phyloP scores from a whole-genome alignment of 2,888 invertebrate genomes.

The Endomychus coccineus region DNA sequence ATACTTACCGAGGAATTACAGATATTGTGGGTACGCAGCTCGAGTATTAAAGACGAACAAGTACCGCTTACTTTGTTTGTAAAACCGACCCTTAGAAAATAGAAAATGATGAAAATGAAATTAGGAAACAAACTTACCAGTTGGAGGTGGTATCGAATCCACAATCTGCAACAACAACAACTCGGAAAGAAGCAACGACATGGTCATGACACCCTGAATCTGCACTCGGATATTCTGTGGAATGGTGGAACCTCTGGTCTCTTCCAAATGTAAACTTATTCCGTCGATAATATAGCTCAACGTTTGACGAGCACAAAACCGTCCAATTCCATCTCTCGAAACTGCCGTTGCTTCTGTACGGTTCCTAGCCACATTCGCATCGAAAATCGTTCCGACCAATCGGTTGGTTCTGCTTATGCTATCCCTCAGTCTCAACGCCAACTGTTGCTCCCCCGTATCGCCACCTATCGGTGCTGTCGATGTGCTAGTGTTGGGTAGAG shows the following conservation, averaged over 20 bases:
- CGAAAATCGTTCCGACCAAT: slow-evolving; percentile 25
- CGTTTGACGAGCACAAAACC: slow-evolving; percentile 40
- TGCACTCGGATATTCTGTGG: slow-evolving; percentile 26
- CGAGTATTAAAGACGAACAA: too few relatives aligned
- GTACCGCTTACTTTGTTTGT: too few relatives aligned
- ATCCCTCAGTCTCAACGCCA: slow-evolving; percentile 34
- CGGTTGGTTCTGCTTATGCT: slow-evolving; percentile 36
- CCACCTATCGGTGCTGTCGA: slow-evolving; percentile 10
- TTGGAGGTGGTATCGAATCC: slow-evolving; percentile 41
- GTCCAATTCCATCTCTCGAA: slow-evolving; percentile 35
- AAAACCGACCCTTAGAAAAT: too few relatives aligned
- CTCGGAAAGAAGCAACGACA: slow-evolving; percentile 46
- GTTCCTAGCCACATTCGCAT: slow-evolving; percentile 12
- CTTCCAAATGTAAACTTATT: slow-evolving; percentile 45
- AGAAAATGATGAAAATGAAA: too few relatives aligned
- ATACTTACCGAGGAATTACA: too few relatives aligned
- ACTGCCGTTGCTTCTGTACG: slow-evolving; percentile 27
- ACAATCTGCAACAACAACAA: slow-evolving; percentile 45
- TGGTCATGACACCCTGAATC: slow-evolving; percentile 39
- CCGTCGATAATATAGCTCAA: slow-evolving; percentile 45
- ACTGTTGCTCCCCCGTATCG: slow-evolving; percentile 35
- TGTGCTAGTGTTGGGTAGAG: too few relatives aligned
- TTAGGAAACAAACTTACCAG: slow-evolving; percentile 20
- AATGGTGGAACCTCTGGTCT: slow-evolving; percentile 30
- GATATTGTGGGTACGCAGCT: too few relatives aligned